Evolutionary conservation across 2,888 invertebrate genomes (phyloP).

Genomic region (Microplitis manilae): DNA sequence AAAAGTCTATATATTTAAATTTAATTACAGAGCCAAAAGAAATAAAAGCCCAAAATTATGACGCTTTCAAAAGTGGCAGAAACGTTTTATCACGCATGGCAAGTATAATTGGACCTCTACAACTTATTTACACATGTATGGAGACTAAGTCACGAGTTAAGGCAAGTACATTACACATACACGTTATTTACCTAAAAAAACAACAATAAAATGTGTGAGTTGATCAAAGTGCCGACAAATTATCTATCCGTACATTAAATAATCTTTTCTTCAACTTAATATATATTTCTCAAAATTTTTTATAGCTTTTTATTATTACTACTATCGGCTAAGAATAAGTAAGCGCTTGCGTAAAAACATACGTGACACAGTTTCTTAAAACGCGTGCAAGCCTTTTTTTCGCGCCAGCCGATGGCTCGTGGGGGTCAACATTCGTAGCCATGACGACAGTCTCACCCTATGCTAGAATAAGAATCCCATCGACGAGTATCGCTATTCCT

Average conservation of each 20-base stretch:
- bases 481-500: constrained; percentile 4
- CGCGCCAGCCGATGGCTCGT: constrained; percentile 35
- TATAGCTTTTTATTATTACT: constrained; percentile 41
- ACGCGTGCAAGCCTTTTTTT: constrained; percentile 52
- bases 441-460: constrained; percentile 59
- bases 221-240: neutral
- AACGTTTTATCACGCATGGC: constrained; percentile 76
- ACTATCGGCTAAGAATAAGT: constrained; percentile 16
- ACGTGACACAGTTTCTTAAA: constrained; percentile 60
- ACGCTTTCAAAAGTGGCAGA: constrained; percentile 56
- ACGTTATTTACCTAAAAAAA: constrained; percentile 25
- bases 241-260: neutral
- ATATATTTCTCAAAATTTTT: neutral
- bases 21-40: constrained; percentile 56
- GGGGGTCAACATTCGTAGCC: constrained; percentile 68
- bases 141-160: constrained; percentile 77
- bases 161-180: constrained; percentile 71
- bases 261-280: neutral
- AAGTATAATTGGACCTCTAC: constrained; percentile 76
- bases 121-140: constrained; percentile 76
- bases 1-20: neutral
- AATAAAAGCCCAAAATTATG: constrained; percentile 47
- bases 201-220: neutral
- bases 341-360: constrained; percentile 47
- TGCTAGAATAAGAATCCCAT: neutral